A percentile compares a stretch with the other conserved stretches of the same genome.
Evolutionary conservation across 2,797 vertebrate genomes (phyloP).

Genomic region (Botia almorhae): DNA sequence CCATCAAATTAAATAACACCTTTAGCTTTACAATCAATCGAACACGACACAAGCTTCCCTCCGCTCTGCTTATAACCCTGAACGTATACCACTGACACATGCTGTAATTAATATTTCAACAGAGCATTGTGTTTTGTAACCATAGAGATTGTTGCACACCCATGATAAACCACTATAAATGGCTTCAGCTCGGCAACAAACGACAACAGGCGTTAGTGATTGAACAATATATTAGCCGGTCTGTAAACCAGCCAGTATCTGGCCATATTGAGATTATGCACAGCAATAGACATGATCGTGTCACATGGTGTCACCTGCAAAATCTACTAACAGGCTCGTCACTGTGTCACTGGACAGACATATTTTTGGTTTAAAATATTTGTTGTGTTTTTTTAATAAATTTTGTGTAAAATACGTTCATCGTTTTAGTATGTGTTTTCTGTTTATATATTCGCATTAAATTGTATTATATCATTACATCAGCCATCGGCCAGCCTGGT

Average conservation of each 20-base stretch:
- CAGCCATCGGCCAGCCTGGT: not conserved
- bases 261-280: no score
- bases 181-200: not conserved
- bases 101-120: not conserved
- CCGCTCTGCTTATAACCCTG: not conserved
- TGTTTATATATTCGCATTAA: no score
- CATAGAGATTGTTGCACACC: not conserved
- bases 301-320: no score
- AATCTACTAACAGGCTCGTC: no score
- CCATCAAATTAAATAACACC: conserved; percentile 4
- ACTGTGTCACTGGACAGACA: no score
- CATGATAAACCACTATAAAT: not conserved
- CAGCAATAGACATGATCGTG: not conserved
- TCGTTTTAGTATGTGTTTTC: no score
- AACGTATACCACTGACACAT: not conserved
- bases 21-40: not conserved
- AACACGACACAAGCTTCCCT: not conserved
- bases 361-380: no score
- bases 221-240: not conserved
- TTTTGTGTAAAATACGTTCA: no score
- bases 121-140: conserved; percentile 3
- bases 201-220: not conserved
- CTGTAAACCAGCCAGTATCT: no score
- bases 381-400: no score
- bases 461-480: not conserved